These are phyloP conservation scores for Philopotamus ludificatus DNA, from an alignment of 1,140 invertebrate species.

Conservation along the genomic window DNA sequence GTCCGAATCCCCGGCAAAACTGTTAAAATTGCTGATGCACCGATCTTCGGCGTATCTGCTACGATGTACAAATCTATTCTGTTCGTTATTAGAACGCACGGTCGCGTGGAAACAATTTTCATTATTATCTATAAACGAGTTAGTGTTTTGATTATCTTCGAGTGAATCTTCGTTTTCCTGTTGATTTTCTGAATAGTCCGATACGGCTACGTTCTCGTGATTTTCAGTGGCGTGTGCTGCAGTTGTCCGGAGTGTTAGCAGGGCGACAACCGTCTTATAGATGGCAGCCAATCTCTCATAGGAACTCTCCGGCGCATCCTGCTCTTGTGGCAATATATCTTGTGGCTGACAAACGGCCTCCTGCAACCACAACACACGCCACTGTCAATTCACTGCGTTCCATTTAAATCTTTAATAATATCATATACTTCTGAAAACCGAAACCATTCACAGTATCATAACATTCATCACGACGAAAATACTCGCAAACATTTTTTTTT, in stretches of 20 bases:
- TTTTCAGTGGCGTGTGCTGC: slow-evolving; percentile 43
- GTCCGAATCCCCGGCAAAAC: slow-evolving; percentile 36
- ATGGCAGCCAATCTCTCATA: slow-evolving; percentile 47
- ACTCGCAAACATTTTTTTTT: not conserved
- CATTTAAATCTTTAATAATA: slow-evolving; percentile 35
- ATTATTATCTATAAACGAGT: slow-evolving; percentile 2
- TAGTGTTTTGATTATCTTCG: not conserved
- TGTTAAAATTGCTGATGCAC: slow-evolving; percentile 52
- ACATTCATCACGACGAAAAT: not conserved
- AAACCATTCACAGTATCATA: slow-evolving; percentile 9
- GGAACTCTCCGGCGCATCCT: slow-evolving; percentile 44
- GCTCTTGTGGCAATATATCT: slow-evolving; percentile 61
- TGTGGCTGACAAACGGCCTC: slow-evolving; percentile 71
- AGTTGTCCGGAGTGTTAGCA: slow-evolving; percentile 55
- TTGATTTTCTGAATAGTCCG: slow-evolving; percentile 29
- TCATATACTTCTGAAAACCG: slow-evolving; percentile 39
- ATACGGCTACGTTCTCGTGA: slow-evolving; percentile 26
- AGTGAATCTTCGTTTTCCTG: slow-evolving; percentile 40
- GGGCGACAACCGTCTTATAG: slow-evolving; percentile 56
- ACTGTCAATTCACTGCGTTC: slow-evolving; percentile 58
- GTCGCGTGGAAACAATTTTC: slow-evolving; percentile 5
- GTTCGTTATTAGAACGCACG: slow-evolving; percentile 6
- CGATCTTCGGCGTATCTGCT: slow-evolving; percentile 49
- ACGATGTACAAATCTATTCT: slow-evolving; percentile 32
- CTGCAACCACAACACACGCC: slow-evolving; percentile 69